phyloP scores from a whole-genome alignment of 2,888 invertebrate genomes.

The Tetropium fuscum region DNA sequence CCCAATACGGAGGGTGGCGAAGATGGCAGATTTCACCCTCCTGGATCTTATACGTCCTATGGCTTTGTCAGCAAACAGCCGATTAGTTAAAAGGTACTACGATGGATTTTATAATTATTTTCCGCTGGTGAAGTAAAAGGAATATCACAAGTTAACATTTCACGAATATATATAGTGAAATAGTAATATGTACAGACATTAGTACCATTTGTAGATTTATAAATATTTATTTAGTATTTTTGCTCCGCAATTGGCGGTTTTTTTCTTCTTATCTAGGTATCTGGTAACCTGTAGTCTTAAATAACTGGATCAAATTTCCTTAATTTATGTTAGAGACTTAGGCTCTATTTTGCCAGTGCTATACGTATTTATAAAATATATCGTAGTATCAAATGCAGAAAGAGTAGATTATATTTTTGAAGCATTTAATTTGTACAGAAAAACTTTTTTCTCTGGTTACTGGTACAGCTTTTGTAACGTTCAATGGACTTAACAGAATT shows the following conservation, averaged over 20 bases:
- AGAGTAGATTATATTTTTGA: slow-evolving; percentile 32
- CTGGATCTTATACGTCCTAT: slow-evolving; percentile 73
- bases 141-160: neutral
- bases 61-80: slow-evolving; percentile 71
- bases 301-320: too few species aligned
- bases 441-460: too few species aligned
- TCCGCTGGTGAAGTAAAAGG: neutral
- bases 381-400: slow-evolving; percentile 24
- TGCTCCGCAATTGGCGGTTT: neutral
- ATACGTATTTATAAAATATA: slow-evolving; percentile 21
- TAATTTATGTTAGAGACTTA: too few species aligned
- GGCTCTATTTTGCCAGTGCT: too few species aligned
- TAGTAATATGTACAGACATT: neutral
- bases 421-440: slow-evolving; percentile 12
- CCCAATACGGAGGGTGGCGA: slow-evolving; percentile 53
- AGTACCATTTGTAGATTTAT: neutral
- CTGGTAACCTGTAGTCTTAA: too few species aligned
- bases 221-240: neutral
- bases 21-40: slow-evolving; percentile 63
- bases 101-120: slow-evolving; percentile 15
- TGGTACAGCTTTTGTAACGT: neutral
- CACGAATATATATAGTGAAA: neutral
- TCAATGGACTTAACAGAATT: neutral
- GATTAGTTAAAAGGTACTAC: slow-evolving; percentile 54
- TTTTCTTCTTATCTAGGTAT: too few species aligned